phyloP scores from a whole-genome alignment of 2,797 vertebrate species.

The Chaetophractus vellerosus region DNA sequence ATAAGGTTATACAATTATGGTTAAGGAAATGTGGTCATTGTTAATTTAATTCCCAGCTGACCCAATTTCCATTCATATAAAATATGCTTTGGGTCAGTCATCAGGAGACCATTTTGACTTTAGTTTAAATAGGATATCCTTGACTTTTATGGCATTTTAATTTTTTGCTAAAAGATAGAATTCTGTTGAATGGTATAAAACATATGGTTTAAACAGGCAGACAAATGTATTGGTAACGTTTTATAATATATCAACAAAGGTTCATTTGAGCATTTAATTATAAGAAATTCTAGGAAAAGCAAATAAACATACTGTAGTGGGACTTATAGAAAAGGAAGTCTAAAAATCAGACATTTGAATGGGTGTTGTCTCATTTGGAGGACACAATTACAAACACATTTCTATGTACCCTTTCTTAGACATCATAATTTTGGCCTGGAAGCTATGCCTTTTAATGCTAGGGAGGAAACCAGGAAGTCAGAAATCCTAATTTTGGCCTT shows the following conservation, averaged over 20 bases:
- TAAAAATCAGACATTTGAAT: neutral
- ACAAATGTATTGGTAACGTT: conserved; percentile 32
- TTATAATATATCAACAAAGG: neutral
- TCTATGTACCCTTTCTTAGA: neutral
- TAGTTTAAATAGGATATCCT: conserved; percentile 66
- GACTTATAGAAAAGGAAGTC: neutral
- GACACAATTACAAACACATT: neutral
- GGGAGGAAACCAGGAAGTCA: conserved; percentile 20
- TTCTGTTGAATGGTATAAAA: conserved; percentile 30
- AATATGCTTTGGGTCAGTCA: conserved; percentile 58
- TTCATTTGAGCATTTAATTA: neutral
- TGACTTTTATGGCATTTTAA: conserved; percentile 57
- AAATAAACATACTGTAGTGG: neutral
- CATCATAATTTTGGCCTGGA: neutral
- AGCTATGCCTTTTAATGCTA: neutral
- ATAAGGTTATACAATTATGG: conserved; percentile 72
- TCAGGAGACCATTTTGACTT: conserved; percentile 70
- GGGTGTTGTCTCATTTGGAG: neutral
- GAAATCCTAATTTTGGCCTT: neutral
- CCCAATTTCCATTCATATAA: conserved; percentile 74
- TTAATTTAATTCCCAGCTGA: conserved; percentile 76
- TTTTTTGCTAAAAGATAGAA: conserved; percentile 66
- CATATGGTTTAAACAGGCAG: conserved; percentile 14
- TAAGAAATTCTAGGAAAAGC: neutral
- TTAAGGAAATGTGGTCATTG: conserved; percentile 60